Conservation (phyloP, 2,113 vertebrate genomes). For the Tachycineta bicolor region DNA sequence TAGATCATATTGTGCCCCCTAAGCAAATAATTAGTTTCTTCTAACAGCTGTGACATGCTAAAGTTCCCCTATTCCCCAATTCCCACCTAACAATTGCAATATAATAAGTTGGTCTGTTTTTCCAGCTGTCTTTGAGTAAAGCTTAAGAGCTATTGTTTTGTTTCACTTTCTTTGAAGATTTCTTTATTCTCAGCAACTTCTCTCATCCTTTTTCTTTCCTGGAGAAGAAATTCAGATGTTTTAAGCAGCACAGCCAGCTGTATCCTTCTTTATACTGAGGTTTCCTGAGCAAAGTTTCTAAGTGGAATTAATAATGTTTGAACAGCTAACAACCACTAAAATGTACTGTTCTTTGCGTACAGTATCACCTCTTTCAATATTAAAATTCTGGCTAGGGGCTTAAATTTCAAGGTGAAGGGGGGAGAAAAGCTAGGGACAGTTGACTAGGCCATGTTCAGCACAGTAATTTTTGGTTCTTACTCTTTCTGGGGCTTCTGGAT, state of each 20-base stretch:
- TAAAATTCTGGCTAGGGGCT: not conserved
- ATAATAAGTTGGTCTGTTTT: not conserved
- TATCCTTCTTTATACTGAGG: not conserved
- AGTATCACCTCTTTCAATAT: not conserved
- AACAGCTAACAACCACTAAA: not conserved
- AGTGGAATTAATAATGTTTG: not conserved
- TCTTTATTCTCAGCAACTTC: not conserved
- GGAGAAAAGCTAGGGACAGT: not conserved
- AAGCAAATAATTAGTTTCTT: conserved; percentile 23
- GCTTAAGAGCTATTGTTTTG: not conserved
- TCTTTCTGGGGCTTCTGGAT: not conserved
- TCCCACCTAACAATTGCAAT: not conserved
- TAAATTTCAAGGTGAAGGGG: not conserved
- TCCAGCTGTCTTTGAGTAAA: conserved; percentile 31
- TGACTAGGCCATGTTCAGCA: not conserved
- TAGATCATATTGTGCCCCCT: not conserved
- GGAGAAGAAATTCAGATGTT: not conserved
- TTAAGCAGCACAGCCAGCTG: not conserved
- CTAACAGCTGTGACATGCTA: not conserved
- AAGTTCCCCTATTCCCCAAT: not conserved
- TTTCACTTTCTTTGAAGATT: conserved; percentile 14
- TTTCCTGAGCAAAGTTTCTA: not conserved
- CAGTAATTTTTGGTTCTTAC: not conserved
- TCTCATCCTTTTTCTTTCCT: not conserved
- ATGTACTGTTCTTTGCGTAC: not conserved